Conservation (phyloP, 2,113 vertebrate species). For the Neopipo cinnamomea region DNA sequence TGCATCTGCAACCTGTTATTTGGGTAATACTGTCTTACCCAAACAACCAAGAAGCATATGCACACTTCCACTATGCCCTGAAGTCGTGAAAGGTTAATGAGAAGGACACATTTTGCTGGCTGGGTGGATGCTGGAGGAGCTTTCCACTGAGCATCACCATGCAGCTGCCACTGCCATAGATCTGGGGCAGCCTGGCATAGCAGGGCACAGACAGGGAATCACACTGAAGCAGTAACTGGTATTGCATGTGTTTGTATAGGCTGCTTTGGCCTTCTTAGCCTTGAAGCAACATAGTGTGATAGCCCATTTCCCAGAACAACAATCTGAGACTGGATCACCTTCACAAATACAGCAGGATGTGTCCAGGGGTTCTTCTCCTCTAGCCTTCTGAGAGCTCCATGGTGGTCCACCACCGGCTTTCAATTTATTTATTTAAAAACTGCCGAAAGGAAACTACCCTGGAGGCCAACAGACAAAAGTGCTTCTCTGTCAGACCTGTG, state of each 20-base stretch:
- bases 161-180: neutral
- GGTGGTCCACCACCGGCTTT: neutral
- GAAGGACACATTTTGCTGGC: neutral
- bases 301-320: neutral
- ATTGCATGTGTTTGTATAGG: neutral
- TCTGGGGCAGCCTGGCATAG: neutral
- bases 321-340: neutral
- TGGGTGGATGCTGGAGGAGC: neutral
- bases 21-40: neutral
- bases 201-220: neutral
- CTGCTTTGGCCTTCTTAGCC: neutral
- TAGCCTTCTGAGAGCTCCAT: neutral
- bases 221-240: neutral
- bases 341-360: neutral
- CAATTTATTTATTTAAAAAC: neutral
- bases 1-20: neutral
- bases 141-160: neutral
- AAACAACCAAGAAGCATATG: neutral
- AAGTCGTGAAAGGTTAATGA: neutral
- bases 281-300: neutral
- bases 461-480: neutral
- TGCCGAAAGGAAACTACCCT: neutral
- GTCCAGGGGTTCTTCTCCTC: neutral
- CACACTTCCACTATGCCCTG: neutral
- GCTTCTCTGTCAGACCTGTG: neutral